Base-by-base conservation (phyloP, 2,888 invertebrate species). In the Scaptodrosophila latifasciaeformis region DNA sequence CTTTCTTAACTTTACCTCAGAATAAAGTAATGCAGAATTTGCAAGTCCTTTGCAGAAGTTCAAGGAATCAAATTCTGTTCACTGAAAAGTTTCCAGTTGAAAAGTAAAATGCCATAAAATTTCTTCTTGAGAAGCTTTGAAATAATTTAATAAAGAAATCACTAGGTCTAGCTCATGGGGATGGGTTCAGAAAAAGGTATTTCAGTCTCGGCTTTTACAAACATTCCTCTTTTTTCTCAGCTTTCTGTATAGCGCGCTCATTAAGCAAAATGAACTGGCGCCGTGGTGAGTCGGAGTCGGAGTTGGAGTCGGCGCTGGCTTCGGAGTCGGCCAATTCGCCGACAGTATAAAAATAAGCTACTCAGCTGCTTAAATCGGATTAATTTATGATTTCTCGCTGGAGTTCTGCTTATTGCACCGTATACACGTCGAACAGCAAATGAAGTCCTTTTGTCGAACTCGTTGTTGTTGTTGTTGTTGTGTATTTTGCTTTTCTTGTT, bases 331-430 rank as follows among this genome's bases (percentile, higher is more conserved):
- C 13, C 47, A 46, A 47, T 31, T 46, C 46, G 13, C 52, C 45
- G 34, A 40, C 42, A 49, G 18, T 60, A 67, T 56, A 67, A 66
- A 74, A 74, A 70, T 72, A 80, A 80, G 76, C 81, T 75, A 82
- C 82, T 84, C 75, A 84, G 69, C 78, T 70, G 76, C 59, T 77
- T 71, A 81, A 84, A 81, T 67, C 78, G 78, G 81, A 81, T 83
- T 82, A 81, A 84, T 82, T 83, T 83, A 77, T 84, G 76, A 83
- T 74, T 74, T 75, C 66, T 67, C 52, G 49, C 51, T 30, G 52
- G 39, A 52, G 57, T 37, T 58, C 50, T 39, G 39, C 29, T 54
- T 46, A 39, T 49, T 48, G 29, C 34, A 49, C 49, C n/a, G n/a
- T n/a, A n/a, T n/a, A n/a, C n/a, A n/a, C 51, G 69, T 61, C 70